Evolutionary conservation across 2,113 vertebrate genomes (phyloP).

Genomic region (Strix aluco): DNA sequence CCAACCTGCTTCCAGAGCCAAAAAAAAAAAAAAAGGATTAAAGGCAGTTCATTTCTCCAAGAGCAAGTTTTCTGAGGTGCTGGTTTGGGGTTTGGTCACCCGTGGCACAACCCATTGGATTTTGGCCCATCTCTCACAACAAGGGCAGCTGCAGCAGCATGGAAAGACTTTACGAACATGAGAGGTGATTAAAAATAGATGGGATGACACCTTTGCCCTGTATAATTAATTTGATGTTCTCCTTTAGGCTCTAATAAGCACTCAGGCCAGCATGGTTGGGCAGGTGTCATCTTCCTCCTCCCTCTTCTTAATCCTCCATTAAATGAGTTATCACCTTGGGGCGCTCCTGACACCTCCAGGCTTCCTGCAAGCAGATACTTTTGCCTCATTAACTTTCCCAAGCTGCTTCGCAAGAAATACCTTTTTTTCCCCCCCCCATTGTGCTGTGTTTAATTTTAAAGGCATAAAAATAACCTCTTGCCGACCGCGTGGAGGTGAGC

Average conservation of each 20-base stretch:
- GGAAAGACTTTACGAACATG: fast-evolving
- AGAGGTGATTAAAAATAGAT: not conserved
- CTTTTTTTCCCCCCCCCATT: not conserved
- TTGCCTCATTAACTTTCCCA: not conserved
- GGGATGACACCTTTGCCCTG: not conserved
- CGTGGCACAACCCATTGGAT: fast-evolving
- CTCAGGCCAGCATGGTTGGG: fast-evolving
- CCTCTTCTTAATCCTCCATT: not conserved
- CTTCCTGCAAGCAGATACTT: not conserved
- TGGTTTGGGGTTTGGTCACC: not conserved
- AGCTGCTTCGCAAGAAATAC: not conserved
- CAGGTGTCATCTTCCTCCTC: not conserved
- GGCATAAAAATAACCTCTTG: not conserved
- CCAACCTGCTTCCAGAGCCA: fast-evolving
- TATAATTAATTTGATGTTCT: not conserved
- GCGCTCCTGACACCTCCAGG: not conserved
- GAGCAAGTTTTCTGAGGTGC: not conserved
- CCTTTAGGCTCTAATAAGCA: not conserved
- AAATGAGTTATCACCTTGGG: not conserved
- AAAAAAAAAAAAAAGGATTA: not conserved
- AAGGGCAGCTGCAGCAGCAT: not conserved
- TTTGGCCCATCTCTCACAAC: fast-evolving
- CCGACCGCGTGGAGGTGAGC: fast-evolving
- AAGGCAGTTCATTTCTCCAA: not conserved
- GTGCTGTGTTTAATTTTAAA: not conserved